Evolutionary conservation across 2,113 vertebrate species (phyloP).

Genomic region (Zootoca vivipara): DNA sequence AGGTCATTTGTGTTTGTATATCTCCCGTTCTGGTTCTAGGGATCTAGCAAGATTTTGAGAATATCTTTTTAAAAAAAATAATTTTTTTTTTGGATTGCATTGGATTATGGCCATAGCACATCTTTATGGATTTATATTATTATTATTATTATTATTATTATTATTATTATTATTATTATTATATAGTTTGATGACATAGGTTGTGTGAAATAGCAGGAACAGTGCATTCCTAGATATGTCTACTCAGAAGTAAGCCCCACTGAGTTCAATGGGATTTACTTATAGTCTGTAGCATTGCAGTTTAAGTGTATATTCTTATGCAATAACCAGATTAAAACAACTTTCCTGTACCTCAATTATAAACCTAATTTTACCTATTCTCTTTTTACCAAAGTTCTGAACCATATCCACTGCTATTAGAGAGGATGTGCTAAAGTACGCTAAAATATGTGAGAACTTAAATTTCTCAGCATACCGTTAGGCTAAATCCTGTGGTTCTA

Average conservation of each 20-base stretch:
- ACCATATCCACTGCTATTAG: constrained; percentile 27
- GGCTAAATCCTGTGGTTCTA: constrained; percentile 12
- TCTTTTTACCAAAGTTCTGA: constrained; percentile 6
- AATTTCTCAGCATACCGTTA: neutral
- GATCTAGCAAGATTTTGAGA: neutral
- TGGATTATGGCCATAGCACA: neutral
- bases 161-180: neutral
- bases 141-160: neutral
- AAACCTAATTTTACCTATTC: constrained; percentile 24
- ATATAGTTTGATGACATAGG: neutral
- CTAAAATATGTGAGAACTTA: constrained; percentile 26
- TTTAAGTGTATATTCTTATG: neutral
- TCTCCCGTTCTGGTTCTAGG: neutral
- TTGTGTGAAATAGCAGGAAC: neutral
- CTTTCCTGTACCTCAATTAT: constrained; percentile 19
- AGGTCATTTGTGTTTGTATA: neutral
- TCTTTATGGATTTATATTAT: neutral
- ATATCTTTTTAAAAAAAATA: neutral
- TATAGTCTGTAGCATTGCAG: too few relatives aligned
- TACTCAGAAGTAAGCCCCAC: too few relatives aligned
- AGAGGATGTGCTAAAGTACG: constrained; percentile 15
- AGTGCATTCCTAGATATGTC: too few relatives aligned
- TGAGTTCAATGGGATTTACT: too few relatives aligned
- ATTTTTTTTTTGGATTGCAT: neutral
- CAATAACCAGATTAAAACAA: neutral